Conservation (phyloP, 2,113 vertebrate species). For the Platysteira castanea region DNA sequence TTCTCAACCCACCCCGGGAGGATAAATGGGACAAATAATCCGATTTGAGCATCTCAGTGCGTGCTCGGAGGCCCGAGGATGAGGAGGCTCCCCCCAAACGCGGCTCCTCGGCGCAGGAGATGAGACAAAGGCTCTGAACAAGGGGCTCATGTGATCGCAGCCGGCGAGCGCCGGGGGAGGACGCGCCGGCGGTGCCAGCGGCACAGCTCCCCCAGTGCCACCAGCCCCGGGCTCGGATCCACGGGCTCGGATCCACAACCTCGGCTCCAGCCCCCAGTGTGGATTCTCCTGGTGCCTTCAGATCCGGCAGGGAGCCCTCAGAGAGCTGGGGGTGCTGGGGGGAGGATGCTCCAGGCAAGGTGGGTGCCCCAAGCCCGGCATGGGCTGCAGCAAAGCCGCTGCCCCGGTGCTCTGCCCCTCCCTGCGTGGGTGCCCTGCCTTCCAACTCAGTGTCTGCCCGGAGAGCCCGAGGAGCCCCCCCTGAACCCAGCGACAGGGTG, state of each 20-base stretch:
- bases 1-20: background rate
- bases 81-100: background rate
- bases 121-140: conserved; percentile 38
- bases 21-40: background rate
- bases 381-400: background rate
- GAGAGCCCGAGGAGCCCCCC: background rate
- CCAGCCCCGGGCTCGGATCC: background rate
- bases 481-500: rapidly evolving
- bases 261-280: rapidly evolving
- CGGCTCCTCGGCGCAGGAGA: background rate
- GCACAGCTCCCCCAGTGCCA: background rate
- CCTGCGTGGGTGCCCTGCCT: background rate
- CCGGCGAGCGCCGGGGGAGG: background rate
- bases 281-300: background rate
- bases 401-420: background rate
- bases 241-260: rapidly evolving
- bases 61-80: background rate
- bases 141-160: conserved; percentile 45
- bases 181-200: background rate
- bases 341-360: background rate
- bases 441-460: rapidly evolving
- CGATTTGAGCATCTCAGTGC: background rate
- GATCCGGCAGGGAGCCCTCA: background rate
- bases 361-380: background rate
- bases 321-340: background rate